Base-by-base conservation (phyloP, 2,113 vertebrate genomes). In the Solenodon paradoxus region DNA sequence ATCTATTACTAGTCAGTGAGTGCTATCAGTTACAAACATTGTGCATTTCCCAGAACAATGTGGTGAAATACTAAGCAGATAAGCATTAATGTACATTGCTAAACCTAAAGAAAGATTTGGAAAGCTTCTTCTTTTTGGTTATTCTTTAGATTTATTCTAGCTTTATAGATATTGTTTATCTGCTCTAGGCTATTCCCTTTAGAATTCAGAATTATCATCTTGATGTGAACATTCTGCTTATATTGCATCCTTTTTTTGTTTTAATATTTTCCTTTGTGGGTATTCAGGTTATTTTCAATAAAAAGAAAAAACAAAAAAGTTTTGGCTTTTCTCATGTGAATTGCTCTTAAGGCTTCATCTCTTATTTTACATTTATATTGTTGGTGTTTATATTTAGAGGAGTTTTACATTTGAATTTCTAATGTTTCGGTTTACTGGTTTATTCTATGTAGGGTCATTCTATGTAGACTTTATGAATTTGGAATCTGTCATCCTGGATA, bases 261-360 rank as follows among this genome's bases (percentile, higher is more conserved):
- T 84, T 59, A 40, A 19, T 79, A 82, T 79, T 49, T 45, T 11
- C 38, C 40, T 82, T 51, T 42, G 20, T 51, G 40, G 9, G 19
- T 78, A 59, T 87, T 87, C 19, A 77, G 30, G 32, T 85, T 85
- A 51, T 45, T 92, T 86, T 96, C 53, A 92, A 75, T 66, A 71
- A 82, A 69, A 95, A 57, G 15, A 38, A 63, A 49, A 68, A 51
- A 32, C 26, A 69, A 42, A 64, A 83, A 77, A 51, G 9, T 10
- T 69, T 22, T 68, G 30, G 72, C 55, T 66, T 64, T 28, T 75
- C 42, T 69, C 17, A 51, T 17, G 59, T 57, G 16, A 89, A 63
- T 74, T 61, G 30, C 26, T 94, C 9, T 82, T 82, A 45, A 53
- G 28, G 40, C 26, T 83, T 84, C 5, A 45, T 35, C 26, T n/a